Base-by-base conservation (phyloP, 2,888 invertebrate species). In the Eristalis pertinax region DNA sequence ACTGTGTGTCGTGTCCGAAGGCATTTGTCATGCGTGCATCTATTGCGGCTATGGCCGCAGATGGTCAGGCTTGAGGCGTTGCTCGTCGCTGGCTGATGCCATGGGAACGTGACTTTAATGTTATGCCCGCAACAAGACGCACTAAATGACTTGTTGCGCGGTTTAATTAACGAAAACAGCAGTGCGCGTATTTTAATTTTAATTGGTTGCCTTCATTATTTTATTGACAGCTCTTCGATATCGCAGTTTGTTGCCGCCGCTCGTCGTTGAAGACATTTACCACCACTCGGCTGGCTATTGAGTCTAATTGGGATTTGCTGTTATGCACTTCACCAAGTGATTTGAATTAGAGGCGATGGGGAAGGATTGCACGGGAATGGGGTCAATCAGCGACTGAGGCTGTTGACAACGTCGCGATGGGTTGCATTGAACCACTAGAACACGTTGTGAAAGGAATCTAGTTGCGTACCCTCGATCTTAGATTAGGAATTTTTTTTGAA, bases 121-220 rank as follows among this genome's bases (percentile, higher is more conserved):
- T 56, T 63, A 80, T 80, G 73, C n/a, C n/a, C 73, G 67, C 26
- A 62, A 80, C 73, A 68, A 68, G 62, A 74, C 68, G 80, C 50
- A 63, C 74, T 74, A 62, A 80, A 68, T 62, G 60, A 38, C 73
- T 67, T 50, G 73, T 74, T 68, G 1, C 62, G n/a, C 26, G 29
- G 50, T 73, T 80, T 73, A 74, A 80, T 80, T 73, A 80, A 68
- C 68, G 62, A 62, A 72, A 56, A 72, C 64, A 22, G 65, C 58
- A 50, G 35, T 63, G 24, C 35, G 29, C 68, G 38, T 38, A 50
- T 50, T 38, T 50, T 50, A 50, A 50, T 77, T 63, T 56, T 56
- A 63, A 19, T 77, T n/a, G 63, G 69, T 35, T 0, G 29, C 32
- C 19, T 60, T 75, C 56, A 41, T 38, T 22, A 63, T 29, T 73